Conservation (phyloP, 2,888 invertebrate species). For the Orthonevra nobilis region DNA sequence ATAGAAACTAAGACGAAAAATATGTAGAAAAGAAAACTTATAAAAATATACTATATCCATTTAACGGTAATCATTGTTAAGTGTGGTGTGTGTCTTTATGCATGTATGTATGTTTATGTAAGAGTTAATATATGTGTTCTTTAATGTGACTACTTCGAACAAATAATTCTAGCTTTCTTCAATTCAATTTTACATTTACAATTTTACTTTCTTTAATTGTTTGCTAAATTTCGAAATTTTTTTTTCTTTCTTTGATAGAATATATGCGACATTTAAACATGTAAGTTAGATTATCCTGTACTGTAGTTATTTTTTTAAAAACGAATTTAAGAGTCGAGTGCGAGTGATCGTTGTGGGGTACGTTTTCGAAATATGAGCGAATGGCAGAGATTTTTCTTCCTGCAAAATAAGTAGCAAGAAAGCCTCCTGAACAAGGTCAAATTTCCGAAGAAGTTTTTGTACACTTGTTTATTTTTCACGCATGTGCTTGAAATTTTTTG, state of each 20-base stretch:
- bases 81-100: conserved; percentile 31
- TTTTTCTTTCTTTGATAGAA: conserved; percentile 15
- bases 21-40: conserved; percentile 3
- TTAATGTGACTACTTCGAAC: conserved; percentile 44
- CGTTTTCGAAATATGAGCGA: no score
- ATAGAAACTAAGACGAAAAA: conserved; percentile 2
- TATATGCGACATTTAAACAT: conserved; percentile 15
- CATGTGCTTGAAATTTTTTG: no score
- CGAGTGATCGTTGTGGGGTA: no score
- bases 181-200: conserved; percentile 1
- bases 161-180: conserved; percentile 25
- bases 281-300: conserved; percentile 9
- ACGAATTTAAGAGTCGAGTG: no score
- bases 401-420: no score
- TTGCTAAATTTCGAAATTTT: conserved; percentile 9
- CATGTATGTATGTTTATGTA: conserved; percentile 11
- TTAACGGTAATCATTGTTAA: conserved; percentile 22
- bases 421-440: no score
- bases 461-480: no score
- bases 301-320: no score
- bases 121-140: conserved; percentile 21
- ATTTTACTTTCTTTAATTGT: conserved; percentile 11
- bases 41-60: not conserved
- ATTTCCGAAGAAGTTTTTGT: no score
- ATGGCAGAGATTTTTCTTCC: no score